Evolutionary conservation across 1,140 invertebrate genomes (phyloP), one percentile per base, ranked within the genome.

Genomic region (Palaemon carinicauda): DNA sequence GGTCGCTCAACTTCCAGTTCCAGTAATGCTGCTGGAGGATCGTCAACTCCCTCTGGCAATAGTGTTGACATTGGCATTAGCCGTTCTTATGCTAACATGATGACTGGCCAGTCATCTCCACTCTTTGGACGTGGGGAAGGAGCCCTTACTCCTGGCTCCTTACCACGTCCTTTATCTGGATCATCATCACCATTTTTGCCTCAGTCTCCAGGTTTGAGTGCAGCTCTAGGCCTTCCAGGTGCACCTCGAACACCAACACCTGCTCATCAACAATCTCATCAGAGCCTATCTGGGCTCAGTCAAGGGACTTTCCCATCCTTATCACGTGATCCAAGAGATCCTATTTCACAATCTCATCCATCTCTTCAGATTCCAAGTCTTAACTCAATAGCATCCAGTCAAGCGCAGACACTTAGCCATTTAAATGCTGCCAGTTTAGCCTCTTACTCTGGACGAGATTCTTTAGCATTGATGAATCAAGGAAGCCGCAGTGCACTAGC

Each of bases 381-480:
- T 85, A 87, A 89, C 73, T 88, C 86, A 53, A 88, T 88, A 69
- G 82, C 84, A 52, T 82, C 86, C 82, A 85, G 87, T 81, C 85
- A 89, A 81, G 84, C 89, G 19, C 86, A 89, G 81, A 88, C 88
- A 15, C 85, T 87, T n/a, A 56, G 86, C 24, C 88, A 86, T 56
- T 78, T 89, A 56, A 88, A 89, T 65, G 73, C 88, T 92, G 15
- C 93, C 92, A 88, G 91, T 92, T 19, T 91, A 92, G 21, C 92
- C 91, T 19, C 93, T 93, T 71, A 88, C 90, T 27, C 89, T 91
- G 17, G 90, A 90, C 9, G 89, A 89, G 69, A 90, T 90, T 5
- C 94, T 94, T 87, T 93, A 93, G 82, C 91, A 92, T 17, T 90
- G 90, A 73, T 89, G 88, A 84, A 88, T 82, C 84, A 89, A 85